A percentile compares a stretch with the other conserved stretches of the same genome.
These are phyloP conservation scores for Drosophila siamana DNA, from an alignment of 2,888 invertebrate genomes.

Conservation along the genomic window DNA sequence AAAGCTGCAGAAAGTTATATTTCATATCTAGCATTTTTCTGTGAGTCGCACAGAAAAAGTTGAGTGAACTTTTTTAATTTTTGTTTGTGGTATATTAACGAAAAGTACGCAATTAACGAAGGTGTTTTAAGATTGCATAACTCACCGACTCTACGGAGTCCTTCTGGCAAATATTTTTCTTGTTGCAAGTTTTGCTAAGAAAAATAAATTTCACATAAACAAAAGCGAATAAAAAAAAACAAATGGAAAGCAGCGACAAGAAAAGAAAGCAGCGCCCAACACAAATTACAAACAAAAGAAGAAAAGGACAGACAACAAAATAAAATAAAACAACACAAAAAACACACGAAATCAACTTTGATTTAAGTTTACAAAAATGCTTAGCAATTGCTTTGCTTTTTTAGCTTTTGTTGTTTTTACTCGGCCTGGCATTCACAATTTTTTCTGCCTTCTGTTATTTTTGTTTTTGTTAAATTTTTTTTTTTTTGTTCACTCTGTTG, in stretches of 20 bases:
- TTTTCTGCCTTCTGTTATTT: conserved; percentile 9
- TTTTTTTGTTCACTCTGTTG: conserved; percentile 44
- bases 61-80: neutral
- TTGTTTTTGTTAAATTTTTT: conserved; percentile 5
- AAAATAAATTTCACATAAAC: conserved; percentile 67
- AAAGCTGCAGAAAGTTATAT: neutral
- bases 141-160: conserved; percentile 6
- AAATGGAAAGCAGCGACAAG: conserved; percentile 20
- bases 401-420: conserved; percentile 62
- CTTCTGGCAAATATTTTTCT: conserved; percentile 33
- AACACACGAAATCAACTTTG: conserved; percentile 77
- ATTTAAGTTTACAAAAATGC: conserved; percentile 82
- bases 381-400: conserved; percentile 77
- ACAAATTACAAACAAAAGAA: conserved; percentile 58
- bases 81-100: neutral
- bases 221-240: conserved; percentile 34
- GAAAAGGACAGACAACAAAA: conserved; percentile 19
- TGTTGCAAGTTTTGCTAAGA: conserved; percentile 64
- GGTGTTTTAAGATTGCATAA: conserved; percentile 31
- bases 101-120: conserved; percentile 37
- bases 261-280: conserved; percentile 40
- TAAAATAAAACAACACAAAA: conserved; percentile 30
- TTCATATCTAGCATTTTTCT: neutral
- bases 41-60: neutral
- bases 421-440: conserved; percentile 44